These are phyloP conservation scores for Serilophus lunatus DNA, from an alignment of 2,113 vertebrate species.

Conservation along the genomic window DNA sequence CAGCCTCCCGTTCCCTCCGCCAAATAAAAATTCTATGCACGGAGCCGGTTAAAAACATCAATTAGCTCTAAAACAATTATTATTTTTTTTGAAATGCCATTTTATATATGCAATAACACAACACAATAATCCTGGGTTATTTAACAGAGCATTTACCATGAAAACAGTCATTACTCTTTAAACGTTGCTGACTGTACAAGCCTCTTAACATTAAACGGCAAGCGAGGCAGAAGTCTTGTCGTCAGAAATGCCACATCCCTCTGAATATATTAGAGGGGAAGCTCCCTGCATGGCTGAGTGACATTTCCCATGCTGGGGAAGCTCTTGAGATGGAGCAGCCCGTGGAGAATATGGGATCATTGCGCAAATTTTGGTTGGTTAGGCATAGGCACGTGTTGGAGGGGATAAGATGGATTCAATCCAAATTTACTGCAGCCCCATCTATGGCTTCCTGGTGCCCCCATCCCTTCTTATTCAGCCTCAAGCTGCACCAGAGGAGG, in stretches of 20 bases:
- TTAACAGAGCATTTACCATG: conserved; percentile 80
- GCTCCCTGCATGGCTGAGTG: not conserved
- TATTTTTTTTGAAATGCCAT: conserved; percentile 79
- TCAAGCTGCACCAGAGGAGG: accelerated
- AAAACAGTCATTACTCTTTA: conserved; percentile 78
- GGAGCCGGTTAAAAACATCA: conserved; percentile 70
- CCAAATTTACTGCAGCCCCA: accelerated
- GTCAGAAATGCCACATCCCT: conserved; percentile 63
- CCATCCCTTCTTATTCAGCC: not conserved
- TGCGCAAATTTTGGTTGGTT: not conserved
- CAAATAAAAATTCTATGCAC: conserved; percentile 52
- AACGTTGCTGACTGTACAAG: conserved; percentile 68
- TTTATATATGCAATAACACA: conserved; percentile 77
- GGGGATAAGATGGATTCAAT: not conserved
- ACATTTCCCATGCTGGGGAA: not conserved
- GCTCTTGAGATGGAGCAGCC: not conserved
- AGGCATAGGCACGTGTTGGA: accelerated
- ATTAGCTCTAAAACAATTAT: conserved; percentile 81
- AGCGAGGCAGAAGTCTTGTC: conserved; percentile 73
- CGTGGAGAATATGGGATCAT: accelerated
- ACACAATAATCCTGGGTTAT: conserved; percentile 78
- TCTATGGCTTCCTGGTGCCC: accelerated
- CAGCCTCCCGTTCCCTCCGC: conserved; percentile 8
- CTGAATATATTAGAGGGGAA: conserved; percentile 8
- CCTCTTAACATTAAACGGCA: conserved; percentile 71